phyloP scores from a whole-genome alignment of 2,113 vertebrate genomes.

The Dicaeum eximium region DNA sequence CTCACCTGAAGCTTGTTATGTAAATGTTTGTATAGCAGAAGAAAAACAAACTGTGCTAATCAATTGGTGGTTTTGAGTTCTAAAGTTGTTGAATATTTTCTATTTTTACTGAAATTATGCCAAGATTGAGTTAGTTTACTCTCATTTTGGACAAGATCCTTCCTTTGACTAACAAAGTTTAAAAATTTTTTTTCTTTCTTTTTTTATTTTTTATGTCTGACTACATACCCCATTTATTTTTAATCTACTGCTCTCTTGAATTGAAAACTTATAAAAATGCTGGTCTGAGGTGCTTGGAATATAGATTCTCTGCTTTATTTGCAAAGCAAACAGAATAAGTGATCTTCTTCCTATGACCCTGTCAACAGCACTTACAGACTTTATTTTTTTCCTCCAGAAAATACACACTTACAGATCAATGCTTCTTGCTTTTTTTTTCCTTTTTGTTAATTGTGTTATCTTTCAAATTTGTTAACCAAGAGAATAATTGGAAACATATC shows the following conservation, averaged over 20 bases:
- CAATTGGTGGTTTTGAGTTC: background rate
- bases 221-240: background rate
- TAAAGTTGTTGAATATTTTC: background rate
- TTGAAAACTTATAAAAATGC: background rate
- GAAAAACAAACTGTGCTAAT: background rate
- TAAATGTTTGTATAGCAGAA: background rate
- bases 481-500: background rate
- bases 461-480: background rate
- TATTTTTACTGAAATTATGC: background rate
- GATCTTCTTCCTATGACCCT: background rate
- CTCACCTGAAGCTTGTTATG: background rate
- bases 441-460: background rate
- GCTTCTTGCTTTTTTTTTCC: background rate
- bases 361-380: background rate
- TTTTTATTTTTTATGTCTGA: background rate
- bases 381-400: background rate
- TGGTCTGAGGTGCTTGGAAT: background rate
- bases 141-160: background rate
- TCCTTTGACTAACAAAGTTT: background rate
- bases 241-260: background rate
- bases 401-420: background rate
- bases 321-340: background rate
- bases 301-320: background rate
- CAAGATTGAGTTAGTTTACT: background rate
- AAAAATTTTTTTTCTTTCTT: background rate